Evolutionary conservation across 2,797 vertebrate genomes (phyloP).

Genomic region (Aldrovandia affinis): DNA sequence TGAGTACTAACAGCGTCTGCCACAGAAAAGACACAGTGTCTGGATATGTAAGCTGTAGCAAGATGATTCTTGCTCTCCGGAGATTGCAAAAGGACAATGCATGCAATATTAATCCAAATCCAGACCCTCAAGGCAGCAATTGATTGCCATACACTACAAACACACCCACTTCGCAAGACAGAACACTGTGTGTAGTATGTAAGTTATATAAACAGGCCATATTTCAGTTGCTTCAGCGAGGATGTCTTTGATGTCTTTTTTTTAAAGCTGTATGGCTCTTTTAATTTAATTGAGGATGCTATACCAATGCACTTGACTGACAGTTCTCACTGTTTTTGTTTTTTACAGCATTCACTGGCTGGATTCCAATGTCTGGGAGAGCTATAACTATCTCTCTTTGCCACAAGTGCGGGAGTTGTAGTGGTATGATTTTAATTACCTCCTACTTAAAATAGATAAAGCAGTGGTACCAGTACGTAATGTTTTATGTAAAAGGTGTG

Average conservation of each 20-base stretch:
- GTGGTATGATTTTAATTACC: slow-evolving; percentile 67
- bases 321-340: slow-evolving; percentile 41
- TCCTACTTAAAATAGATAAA: slow-evolving; percentile 49
- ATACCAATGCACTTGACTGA: slow-evolving; percentile 51
- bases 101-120: slow-evolving; percentile 45
- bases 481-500: slow-evolving; percentile 53
- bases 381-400: slow-evolving; percentile 46
- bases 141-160: slow-evolving; percentile 28
- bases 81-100: slow-evolving; percentile 33
- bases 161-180: slow-evolving; percentile 34
- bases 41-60: slow-evolving; percentile 27
- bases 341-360: slow-evolving; percentile 43
- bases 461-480: slow-evolving; percentile 41
- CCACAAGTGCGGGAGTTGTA: slow-evolving; percentile 55
- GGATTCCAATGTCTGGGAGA: slow-evolving; percentile 38
- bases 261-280: slow-evolving; percentile 29
- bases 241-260: slow-evolving; percentile 45
- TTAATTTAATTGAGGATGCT: slow-evolving; percentile 45
- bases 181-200: slow-evolving; percentile 46
- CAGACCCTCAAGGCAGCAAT: slow-evolving; percentile 34
- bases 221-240: slow-evolving; percentile 40
- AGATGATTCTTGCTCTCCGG: slow-evolving; percentile 37
- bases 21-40: slow-evolving; percentile 40
- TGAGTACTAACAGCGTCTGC: slow-evolving; percentile 43
- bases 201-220: slow-evolving; percentile 51